These are phyloP conservation scores for Sardina pilchardus DNA, from an alignment of 2,113 vertebrate genomes.

Conservation along the genomic window DNA sequence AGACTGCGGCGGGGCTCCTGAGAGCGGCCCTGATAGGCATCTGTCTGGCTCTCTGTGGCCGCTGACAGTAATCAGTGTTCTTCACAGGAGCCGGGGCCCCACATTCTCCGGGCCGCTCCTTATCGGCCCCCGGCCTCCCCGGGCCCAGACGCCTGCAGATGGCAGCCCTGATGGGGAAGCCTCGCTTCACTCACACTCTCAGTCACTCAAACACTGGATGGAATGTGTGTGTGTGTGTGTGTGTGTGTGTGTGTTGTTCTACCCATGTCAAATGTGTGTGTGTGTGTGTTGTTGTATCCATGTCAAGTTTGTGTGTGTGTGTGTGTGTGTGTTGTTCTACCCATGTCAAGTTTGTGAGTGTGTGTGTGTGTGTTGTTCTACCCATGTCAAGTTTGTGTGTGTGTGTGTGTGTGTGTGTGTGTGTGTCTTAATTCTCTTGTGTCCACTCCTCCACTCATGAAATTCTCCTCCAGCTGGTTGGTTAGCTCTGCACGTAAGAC, in stretches of 20 bases:
- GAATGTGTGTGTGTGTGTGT: background rate
- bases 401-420: conserved; percentile 10
- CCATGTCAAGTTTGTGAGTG: background rate
- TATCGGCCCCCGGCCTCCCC: background rate
- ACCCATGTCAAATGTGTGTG: background rate
- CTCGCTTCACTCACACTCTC: background rate
- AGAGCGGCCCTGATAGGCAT: background rate
- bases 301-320: conserved; percentile 31
- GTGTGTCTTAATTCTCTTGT: background rate
- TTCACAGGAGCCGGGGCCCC: background rate
- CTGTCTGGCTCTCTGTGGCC: conserved; percentile 26
- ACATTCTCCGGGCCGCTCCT: background rate
- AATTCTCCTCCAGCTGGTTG: background rate
- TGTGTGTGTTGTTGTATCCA: conserved; percentile 18
- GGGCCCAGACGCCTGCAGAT: background rate
- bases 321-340: background rate
- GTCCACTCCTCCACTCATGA: background rate
- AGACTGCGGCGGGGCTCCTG: background rate
- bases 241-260: background rate
- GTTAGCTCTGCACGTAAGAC: too few species aligned
- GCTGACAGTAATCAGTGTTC: background rate
- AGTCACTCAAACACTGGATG: background rate
- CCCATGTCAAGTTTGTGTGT: conserved; percentile 11
- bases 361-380: background rate
- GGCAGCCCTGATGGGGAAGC: background rate